Conservation (phyloP, 2,113 vertebrate genomes). For the Ariopsis seemanni region DNA sequence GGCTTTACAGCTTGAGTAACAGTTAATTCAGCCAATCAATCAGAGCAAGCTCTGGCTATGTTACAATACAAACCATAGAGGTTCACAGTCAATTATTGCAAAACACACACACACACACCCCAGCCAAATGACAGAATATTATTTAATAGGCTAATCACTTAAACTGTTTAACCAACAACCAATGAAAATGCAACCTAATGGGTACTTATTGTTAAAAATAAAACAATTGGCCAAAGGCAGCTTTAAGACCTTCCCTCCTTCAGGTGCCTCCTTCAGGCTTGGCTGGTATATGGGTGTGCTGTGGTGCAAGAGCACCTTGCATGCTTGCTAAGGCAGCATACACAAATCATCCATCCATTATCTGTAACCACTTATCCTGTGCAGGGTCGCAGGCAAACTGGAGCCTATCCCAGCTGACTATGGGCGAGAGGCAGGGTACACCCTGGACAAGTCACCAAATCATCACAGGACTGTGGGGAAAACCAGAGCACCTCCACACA, state of each 20-base stretch:
- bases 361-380: too few relatives aligned
- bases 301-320: not conserved
- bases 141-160: too few relatives aligned
- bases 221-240: not conserved
- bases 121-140: too few relatives aligned
- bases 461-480: too few relatives aligned
- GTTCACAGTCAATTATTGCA: not conserved
- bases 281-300: not conserved
- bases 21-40: not conserved
- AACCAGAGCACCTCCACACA: too few relatives aligned
- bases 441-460: too few relatives aligned
- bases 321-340: not conserved
- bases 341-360: too few relatives aligned
- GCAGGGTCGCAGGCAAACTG: too few relatives aligned
- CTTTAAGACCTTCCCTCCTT: not conserved
- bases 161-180: too few relatives aligned
- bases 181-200: too few relatives aligned
- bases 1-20: not conserved
- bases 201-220: not conserved
- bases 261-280: not conserved
- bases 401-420: too few relatives aligned
- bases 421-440: too few relatives aligned
- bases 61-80: not conserved
- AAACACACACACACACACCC: not conserved
- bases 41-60: not conserved